Conservation (phyloP, 2,113 vertebrate species). For the Lampris incognitus region DNA sequence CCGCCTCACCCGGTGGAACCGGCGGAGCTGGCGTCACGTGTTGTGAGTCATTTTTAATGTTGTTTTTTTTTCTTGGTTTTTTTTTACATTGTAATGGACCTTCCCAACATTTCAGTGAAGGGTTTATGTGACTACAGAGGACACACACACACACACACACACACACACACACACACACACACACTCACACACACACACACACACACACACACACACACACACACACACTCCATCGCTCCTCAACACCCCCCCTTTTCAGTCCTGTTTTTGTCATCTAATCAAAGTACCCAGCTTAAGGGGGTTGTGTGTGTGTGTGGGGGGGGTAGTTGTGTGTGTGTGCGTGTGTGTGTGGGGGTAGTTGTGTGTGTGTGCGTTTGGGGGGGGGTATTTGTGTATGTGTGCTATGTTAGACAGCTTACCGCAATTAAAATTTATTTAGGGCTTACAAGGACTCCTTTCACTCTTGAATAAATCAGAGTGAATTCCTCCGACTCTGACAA, state of each 20-base stretch:
- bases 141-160: no score
- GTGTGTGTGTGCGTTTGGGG: background rate
- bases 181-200: no score
- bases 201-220: no score
- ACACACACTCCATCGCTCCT: conserved; percentile 20
- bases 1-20: no score
- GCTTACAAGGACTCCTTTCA: conserved; percentile 82
- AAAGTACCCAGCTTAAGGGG: conserved; percentile 70
- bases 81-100: conserved; percentile 5
- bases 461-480: conserved; percentile 78
- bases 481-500: conserved; percentile 72
- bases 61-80: no score
- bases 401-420: conserved; percentile 79
- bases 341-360: conserved; percentile 5
- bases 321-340: background rate
- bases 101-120: conserved; percentile 30
- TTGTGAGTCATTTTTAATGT: no score
- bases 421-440: conserved; percentile 85
- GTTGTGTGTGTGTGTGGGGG: background rate
- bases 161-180: no score
- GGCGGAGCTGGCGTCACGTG: no score
- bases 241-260: conserved; percentile 30
- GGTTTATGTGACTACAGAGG: conserved; percentile 19
- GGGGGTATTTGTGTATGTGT: conserved; percentile 29
- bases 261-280: conserved; percentile 70